Evolutionary conservation across 2,113 vertebrate genomes (phyloP), one percentile per base, ranked within the genome.

Genomic region (Triplophysa siluroides): DNA sequence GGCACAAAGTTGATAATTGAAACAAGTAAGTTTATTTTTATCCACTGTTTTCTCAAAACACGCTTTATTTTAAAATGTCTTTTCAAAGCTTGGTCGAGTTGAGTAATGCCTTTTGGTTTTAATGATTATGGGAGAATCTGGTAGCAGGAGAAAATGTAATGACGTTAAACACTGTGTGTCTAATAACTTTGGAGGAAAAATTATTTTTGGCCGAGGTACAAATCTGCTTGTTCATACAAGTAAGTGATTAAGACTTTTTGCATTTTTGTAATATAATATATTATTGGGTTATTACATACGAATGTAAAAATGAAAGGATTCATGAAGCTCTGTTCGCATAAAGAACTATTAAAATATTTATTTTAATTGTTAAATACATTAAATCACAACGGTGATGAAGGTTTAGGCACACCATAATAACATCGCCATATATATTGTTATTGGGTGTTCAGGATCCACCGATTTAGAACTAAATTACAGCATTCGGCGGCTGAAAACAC

Each of bases 21-120:
- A 62, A 47, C 80, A 78, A 68, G 85, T 86, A 83, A 85, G 77
- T 63, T n/a, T 16, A 23, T 66, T 10, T 10, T 19, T 8, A 52
- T 29, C 23, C 8, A 12, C 14, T 52, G 26, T 69, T 26, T 45
- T 69, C 45, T 11, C 4, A 52, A 8, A 26, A 52, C 2, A 5
- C 24, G 8, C 23, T 11, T 1, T 52, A 6, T 11, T 50, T 23
- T 26, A 50, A 68, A 69, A 8, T 23, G 4, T 23, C 6, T 3
- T 50, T 50, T 18, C 0, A 2, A 47, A 68, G 43, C 8, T 18
- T 23, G 26, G 14, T 69, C 11, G 45, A 29, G 43, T 69, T 52
- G 13, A 8, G 24, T 18, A 24, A 8, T 18, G 43, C 4, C 1
- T 1, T 69, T 8, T 10, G 8, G 12, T 11, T n/a, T 47, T 24